Evolutionary conservation across 2,113 vertebrate species (phyloP), one percentile per base, ranked within the genome.

Genomic region (Garra rufa): DNA sequence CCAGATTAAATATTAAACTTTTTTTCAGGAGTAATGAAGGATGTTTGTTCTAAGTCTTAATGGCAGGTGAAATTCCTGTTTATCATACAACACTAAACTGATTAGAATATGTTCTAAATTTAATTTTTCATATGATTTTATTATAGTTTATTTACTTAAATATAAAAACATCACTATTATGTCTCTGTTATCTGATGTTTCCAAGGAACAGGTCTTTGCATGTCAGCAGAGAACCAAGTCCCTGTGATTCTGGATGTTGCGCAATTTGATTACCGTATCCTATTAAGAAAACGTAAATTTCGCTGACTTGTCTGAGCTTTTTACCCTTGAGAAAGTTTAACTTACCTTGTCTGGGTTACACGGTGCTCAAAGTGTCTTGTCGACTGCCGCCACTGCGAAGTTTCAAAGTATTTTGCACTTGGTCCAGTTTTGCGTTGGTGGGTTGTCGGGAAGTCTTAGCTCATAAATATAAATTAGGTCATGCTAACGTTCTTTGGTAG

Each of bases 321-420:
- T 34, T 78, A 43, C 21, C 13, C 19, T 41, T 43, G 38, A 59
- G 52, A 80, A 79, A 65, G 9, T n/a, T 48, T 4, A 67, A 67
- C 80, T 24, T 70, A 82, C 80, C 80, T 82, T 79, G 15, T 70
- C 30, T 59, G n/a, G 2, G n/a, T 13, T 30, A 26, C 13, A 44
- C 7, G 24, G n/a, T 11, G 34, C 24, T 46, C 5, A 65, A 10
- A 19, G 24, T 50, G 6, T 63, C 57, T 9, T 28, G 65, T 52
- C 48, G 19, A 6, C 79, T 81, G 61, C 17, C 13, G 46, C 7
- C 44, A n/a, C 59, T 69, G 59, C 9, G 67, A 24, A 44, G n/a
- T 63, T 61, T 44, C 14, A 48, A 74, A 24, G 26, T 70, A 24
- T 28, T 41, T 67, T 52, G 28, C 43, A 38, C 63, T 67, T 69